phyloP scores from a whole-genome alignment of 2,113 vertebrate species.

The Progne subis region DNA sequence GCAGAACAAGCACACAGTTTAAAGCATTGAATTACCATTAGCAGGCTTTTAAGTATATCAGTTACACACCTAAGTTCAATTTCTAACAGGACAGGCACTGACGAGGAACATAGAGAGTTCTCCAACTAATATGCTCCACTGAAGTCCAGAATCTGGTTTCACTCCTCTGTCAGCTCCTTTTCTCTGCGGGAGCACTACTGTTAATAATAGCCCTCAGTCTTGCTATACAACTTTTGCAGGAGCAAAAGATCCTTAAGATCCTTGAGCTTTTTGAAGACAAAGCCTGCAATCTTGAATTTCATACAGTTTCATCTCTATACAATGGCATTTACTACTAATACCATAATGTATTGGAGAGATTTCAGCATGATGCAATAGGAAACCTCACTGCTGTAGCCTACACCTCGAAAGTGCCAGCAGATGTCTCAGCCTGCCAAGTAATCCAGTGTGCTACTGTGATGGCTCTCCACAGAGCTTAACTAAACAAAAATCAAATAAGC shows the following conservation, averaged over 20 bases:
- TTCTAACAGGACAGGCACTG: background rate
- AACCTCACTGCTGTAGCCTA: background rate
- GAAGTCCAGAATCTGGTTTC: constrained; percentile 23
- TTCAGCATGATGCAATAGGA: background rate
- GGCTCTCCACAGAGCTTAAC: background rate
- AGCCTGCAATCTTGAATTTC: background rate
- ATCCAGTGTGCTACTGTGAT: background rate
- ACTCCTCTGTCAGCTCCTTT: constrained; percentile 6
- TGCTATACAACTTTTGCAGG: background rate
- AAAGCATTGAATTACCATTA: constrained; percentile 20
- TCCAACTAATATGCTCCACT: background rate
- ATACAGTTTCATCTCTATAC: background rate
- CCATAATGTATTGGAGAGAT: background rate
- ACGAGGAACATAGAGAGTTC: background rate
- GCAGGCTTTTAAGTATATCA: constrained; percentile 23
- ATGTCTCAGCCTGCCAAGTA: constrained; percentile 54
- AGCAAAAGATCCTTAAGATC: background rate
- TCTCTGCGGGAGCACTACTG: background rate
- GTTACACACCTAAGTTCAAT: background rate
- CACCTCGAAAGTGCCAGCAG: constrained; percentile 6
- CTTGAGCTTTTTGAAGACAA: background rate
- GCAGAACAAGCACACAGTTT: background rate
- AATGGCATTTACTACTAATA: background rate
- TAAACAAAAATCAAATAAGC: background rate
- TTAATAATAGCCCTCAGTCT: background rate